Evolutionary conservation across 2,888 invertebrate species (phyloP).

Genomic region (Lacanobia oleracea): DNA sequence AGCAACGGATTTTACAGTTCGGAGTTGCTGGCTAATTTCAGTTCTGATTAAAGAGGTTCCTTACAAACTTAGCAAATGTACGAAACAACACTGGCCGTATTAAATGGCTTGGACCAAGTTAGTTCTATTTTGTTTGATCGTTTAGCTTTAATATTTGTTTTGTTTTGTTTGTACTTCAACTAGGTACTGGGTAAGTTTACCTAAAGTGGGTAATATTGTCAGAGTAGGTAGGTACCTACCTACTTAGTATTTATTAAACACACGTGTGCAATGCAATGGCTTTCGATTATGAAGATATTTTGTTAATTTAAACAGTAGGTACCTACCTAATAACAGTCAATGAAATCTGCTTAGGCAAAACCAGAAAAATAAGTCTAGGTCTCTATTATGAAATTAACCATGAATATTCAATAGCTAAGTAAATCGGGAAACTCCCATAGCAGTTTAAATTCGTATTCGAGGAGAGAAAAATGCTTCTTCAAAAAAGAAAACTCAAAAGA

Average conservation of each 20-base stretch:
- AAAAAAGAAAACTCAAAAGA: neutral
- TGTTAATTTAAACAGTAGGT: no score
- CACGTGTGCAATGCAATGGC: no score
- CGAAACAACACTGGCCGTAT: conserved; percentile 51
- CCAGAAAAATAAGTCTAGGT: no score
- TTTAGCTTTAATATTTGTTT: conserved; percentile 36
- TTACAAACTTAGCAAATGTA: conserved; percentile 62
- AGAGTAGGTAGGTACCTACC: no score
- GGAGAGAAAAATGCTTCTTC: neutral
- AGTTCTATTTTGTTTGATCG: conserved; percentile 33
- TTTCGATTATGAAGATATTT: no score
- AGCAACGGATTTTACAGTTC: conserved; percentile 63
- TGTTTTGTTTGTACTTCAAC: neutral
- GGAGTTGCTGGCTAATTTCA: conserved; percentile 62
- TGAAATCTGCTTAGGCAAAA: no score
- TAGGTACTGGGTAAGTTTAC: neutral
- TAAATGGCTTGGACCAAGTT: conserved; percentile 54
- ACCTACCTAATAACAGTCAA: no score
- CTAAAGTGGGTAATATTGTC: no score
- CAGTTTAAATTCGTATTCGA: neutral
- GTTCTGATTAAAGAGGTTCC: conserved; percentile 65
- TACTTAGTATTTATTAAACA: no score
- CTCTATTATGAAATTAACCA: no score
- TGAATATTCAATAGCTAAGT: neutral
- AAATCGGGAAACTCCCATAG: neutral